phyloP scores from a whole-genome alignment of 2,888 invertebrate species.

The Candidula unifasciata region DNA sequence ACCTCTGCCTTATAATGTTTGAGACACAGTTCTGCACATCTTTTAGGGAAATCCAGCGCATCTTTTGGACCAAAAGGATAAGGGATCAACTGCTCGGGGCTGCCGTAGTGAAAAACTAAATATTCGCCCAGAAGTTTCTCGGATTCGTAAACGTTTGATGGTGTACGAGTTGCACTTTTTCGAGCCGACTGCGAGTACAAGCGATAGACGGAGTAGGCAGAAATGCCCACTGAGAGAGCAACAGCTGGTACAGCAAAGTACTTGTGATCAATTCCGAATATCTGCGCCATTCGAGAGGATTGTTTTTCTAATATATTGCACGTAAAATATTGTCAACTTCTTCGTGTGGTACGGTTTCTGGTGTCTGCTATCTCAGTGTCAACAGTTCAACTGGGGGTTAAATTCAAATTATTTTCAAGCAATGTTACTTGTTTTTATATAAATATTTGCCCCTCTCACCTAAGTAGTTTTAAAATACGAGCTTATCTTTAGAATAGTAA shows the following conservation, averaged over 20 bases:
- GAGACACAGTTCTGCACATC: constrained; percentile 74
- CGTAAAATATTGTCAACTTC: background rate
- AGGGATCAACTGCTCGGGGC: constrained; percentile 64
- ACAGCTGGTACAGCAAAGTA: constrained; percentile 60
- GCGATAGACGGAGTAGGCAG: constrained; percentile 65
- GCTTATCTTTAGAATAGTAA: no score
- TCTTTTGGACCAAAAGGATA: constrained; percentile 73
- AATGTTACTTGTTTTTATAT: no score
- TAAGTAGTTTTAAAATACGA: no score
- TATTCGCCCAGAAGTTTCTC: constrained; percentile 72
- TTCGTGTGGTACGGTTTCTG: background rate
- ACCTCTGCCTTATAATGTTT: constrained; percentile 67
- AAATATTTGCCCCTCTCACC: no score
- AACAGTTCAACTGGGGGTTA: no score
- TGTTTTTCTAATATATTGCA: background rate
- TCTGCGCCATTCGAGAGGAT: constrained; percentile 57
- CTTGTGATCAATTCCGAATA: constrained; percentile 67
- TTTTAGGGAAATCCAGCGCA: constrained; percentile 72
- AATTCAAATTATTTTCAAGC: no score
- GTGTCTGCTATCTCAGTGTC: no score
- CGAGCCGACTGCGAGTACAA: constrained; percentile 28
- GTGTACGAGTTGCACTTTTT: background rate
- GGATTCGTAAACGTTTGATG: constrained; percentile 67
- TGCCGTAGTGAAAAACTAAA: constrained; percentile 74
- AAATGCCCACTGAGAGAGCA: constrained; percentile 64